Base-by-base conservation (phyloP, 2,888 invertebrate genomes). In the Philhelius pedissequus region DNA sequence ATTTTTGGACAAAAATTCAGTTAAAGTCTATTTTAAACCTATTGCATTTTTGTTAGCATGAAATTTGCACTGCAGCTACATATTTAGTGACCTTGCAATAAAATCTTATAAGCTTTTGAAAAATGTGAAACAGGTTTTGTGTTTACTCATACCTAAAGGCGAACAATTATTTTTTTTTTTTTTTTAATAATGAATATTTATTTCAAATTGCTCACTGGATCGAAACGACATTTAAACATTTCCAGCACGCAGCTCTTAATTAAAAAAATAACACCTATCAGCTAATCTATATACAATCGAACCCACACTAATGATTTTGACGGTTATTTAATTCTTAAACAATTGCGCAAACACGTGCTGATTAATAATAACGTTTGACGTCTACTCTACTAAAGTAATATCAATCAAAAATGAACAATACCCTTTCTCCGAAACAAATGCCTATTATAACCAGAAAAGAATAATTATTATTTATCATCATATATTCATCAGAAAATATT, bases 401-500 rank as follows among this genome's bases (percentile, higher is more conserved):
- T 20, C 56, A 54, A 27, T 11, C 30, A 56, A 35, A 9, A 56
- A 20, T 58, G 27, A 54, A 11, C 8, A 56, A 56, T 15, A 60
- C 25, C 9, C 25, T 40, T 40, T 60, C 6, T 7, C 7, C 35
- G 35, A 35, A 56, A 20, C 1, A 9, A 50, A 15, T 27, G 1
- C 8, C 3, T 50, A 7, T 52, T 56, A 20, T 18, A 5, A 32
- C 20, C 32, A 20, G 5, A 32, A 13, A 20, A 20, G 13, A 35
- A 35, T 35, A 20, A 56, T 56, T 56, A 35, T 35, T 35, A 56
- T 56, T 56, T 56, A 56, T 56, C 56, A 56, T 56, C 18, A 13
- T 11, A 4, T 20, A 25, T 35, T 56, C 20, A 56, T 35, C 6
- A 32, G 56, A 56, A 56, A 35, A 4, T 54, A 30, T 54, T 20